Conservation (phyloP, 2,888 invertebrate genomes). For the Chesias legatella region DNA sequence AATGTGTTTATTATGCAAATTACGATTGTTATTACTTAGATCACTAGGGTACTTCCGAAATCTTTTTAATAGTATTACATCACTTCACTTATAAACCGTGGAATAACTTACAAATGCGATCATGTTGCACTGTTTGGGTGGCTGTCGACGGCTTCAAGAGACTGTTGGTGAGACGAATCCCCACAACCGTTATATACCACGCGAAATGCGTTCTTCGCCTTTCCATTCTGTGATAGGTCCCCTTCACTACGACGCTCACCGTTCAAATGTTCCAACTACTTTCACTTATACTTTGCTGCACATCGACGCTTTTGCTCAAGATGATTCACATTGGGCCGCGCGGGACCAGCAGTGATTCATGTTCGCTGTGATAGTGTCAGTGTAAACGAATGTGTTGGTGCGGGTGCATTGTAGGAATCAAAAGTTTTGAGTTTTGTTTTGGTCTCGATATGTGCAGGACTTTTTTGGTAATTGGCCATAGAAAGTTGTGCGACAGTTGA, state of each 20-base stretch:
- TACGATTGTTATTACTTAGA: no score
- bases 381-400: slow-evolving; percentile 27
- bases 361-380: slow-evolving; percentile 5
- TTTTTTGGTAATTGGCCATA: slow-evolving; percentile 39
- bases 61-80: slow-evolving; percentile 3
- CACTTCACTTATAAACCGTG: slow-evolving; percentile 21
- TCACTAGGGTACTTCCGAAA: no score
- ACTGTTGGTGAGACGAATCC: slow-evolving; percentile 62
- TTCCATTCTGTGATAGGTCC: slow-evolving; percentile 74
- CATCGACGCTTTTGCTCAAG: no score
- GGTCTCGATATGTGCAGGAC: slow-evolving; percentile 42
- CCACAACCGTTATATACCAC: slow-evolving; percentile 70
- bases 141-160: slow-evolving; percentile 58
- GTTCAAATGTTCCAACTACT: slow-evolving; percentile 3
- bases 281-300: neutral
- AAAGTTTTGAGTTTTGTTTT: slow-evolving; percentile 52
- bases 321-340: no score
- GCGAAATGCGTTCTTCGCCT: slow-evolving; percentile 70
- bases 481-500: slow-evolving; percentile 35
- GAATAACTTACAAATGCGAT: slow-evolving; percentile 72
- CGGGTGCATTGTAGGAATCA: slow-evolving; percentile 45
- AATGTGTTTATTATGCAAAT: no score
- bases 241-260: slow-evolving; percentile 34
- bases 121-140: slow-evolving; percentile 69
- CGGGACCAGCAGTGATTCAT: slow-evolving; percentile 34